These are phyloP conservation scores for Fulica atra DNA, from an alignment of 2,113 vertebrate species.

Conservation along the genomic window DNA sequence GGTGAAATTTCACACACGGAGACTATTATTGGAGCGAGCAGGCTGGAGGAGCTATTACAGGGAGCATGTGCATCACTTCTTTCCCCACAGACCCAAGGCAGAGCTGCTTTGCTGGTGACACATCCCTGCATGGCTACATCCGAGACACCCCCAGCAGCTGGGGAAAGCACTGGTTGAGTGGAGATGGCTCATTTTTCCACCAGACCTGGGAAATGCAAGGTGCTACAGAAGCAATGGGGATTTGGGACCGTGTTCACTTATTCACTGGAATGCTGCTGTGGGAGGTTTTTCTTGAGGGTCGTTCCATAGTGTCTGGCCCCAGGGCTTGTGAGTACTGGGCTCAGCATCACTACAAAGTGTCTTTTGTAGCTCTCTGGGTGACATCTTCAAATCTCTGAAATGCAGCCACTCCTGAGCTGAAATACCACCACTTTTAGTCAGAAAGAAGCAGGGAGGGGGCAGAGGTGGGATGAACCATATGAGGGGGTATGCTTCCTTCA, in stretches of 20 bases:
- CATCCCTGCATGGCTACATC: neutral
- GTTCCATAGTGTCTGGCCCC: rapidly evolving
- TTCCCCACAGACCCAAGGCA: neutral
- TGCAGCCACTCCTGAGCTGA: neutral
- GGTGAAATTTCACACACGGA: constrained; percentile 28
- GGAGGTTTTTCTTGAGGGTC: neutral
- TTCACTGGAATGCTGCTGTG: neutral
- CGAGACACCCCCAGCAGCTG: neutral
- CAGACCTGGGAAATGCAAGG: neutral
- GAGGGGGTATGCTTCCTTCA: neutral
- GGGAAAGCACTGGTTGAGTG: neutral
- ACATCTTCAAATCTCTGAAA: neutral
- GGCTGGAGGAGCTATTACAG: neutral
- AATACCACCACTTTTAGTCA: rapidly evolving
- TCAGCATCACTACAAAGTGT: neutral
- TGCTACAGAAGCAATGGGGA: neutral
- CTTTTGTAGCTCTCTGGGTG: neutral
- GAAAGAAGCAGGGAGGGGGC: neutral
- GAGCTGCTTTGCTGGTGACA: neutral
- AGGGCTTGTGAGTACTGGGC: too few species aligned
- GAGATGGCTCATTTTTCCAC: neutral
- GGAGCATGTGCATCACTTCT: neutral
- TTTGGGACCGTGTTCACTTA: neutral
- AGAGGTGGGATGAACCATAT: neutral
- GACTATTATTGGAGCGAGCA: neutral